Evolutionary conservation across 2,797 vertebrate genomes (phyloP).

Genomic region (Anguilla anguilla): DNA sequence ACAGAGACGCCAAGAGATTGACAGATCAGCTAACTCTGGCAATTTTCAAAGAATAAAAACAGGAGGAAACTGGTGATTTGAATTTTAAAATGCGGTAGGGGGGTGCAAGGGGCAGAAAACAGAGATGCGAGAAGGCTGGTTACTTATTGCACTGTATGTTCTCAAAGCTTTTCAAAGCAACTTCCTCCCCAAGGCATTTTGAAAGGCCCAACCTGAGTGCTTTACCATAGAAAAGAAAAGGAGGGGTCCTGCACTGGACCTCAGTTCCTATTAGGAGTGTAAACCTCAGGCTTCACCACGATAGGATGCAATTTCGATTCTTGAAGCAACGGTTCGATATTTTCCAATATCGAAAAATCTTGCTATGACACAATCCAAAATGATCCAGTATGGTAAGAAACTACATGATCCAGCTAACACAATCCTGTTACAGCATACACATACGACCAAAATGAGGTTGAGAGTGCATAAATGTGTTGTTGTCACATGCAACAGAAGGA

Average conservation of each 20-base stretch:
- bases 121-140: slow-evolving; percentile 39
- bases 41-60: slow-evolving; percentile 62
- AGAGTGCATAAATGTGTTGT: no score
- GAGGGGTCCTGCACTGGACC: neutral
- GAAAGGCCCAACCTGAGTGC: slow-evolving; percentile 20
- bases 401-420: no score
- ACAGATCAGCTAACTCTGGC: slow-evolving; percentile 77
- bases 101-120: slow-evolving; percentile 29
- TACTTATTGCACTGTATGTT: slow-evolving; percentile 47
- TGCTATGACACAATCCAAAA: no score
- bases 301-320: no score
- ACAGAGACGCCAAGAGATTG: slow-evolving; percentile 68
- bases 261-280: neutral
- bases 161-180: slow-evolving; percentile 36
- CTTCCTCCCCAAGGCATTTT: slow-evolving; percentile 35
- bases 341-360: no score
- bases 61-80: slow-evolving; percentile 33
- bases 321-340: no score
- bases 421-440: no score
- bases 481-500: no score
- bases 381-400: no score
- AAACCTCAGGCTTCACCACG: no score
- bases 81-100: slow-evolving; percentile 20
- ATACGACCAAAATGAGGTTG: no score
- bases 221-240: slow-evolving; percentile 8